A percentile compares a stretch with the other conserved stretches of the same genome.
phyloP scores from a whole-genome alignment of 2,888 invertebrate species.

The Papilio protenor region DNA sequence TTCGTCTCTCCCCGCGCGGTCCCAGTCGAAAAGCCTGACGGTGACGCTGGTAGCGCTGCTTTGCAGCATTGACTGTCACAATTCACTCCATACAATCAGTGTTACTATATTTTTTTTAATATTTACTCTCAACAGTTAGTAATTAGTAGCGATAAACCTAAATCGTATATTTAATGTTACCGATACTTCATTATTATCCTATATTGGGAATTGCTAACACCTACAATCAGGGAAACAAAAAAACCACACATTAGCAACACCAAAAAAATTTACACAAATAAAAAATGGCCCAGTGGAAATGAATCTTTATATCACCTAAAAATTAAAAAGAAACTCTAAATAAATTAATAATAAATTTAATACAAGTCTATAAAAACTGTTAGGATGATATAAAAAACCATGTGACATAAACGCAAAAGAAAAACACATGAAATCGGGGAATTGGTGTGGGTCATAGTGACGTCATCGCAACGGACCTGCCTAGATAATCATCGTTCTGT shows the following conservation, averaged over 20 bases:
- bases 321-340: neutral
- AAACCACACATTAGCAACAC: conserved; percentile 57
- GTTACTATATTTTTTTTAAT: conserved; percentile 31
- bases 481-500: conserved; percentile 92
- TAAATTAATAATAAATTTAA: conserved; percentile 10
- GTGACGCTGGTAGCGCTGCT: conserved; percentile 64
- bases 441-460: conserved; percentile 56
- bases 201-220: conserved; percentile 27
- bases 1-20: conserved; percentile 95
- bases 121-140: conserved; percentile 24
- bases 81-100: conserved; percentile 61
- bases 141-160: conserved; percentile 20
- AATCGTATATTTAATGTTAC: neutral
- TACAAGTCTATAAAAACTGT: conserved; percentile 13
- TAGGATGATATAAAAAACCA: conserved; percentile 46
- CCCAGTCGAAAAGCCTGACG: conserved; percentile 94
- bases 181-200: conserved; percentile 1
- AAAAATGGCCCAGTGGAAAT: conserved; percentile 52
- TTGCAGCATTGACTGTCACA: conserved; percentile 78
- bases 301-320: conserved; percentile 60
- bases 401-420: conserved; percentile 48
- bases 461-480: conserved; percentile 87
- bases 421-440: conserved; percentile 58
- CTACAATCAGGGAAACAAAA: conserved; percentile 44
- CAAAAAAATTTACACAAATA: conserved; percentile 50